Percentiles rank a stretch among this genome's conserved stretches.
These are phyloP conservation scores for Canis aureus DNA, from an alignment of 2,113 vertebrate genomes.

Conservation along the genomic window DNA sequence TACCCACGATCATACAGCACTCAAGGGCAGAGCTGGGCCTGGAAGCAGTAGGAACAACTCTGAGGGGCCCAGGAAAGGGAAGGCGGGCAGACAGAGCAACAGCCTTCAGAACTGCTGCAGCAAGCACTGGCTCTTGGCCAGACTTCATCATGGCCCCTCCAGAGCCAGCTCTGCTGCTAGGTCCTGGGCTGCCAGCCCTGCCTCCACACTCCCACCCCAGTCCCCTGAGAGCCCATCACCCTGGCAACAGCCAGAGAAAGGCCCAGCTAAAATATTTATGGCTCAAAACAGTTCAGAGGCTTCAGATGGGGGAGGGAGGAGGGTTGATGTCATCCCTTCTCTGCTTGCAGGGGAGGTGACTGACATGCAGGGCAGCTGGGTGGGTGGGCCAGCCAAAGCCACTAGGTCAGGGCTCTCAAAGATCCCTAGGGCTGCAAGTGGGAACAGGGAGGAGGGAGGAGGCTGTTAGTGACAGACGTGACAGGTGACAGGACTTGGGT, in stretches of 20 bases:
- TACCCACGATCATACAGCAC: background rate
- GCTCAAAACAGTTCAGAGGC: slow-evolving; percentile 67
- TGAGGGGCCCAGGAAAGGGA: background rate
- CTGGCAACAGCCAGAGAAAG: slow-evolving; percentile 75
- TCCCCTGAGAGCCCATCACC: slow-evolving; percentile 70
- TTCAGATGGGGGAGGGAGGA: background rate
- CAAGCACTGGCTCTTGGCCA: slow-evolving; percentile 15
- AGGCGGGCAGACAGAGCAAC: background rate
- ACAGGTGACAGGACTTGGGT: background rate
- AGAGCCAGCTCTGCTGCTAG: background rate
- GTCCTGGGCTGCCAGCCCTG: background rate
- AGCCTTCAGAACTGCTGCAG: background rate
- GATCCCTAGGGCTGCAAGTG: background rate
- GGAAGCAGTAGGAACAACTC: background rate
- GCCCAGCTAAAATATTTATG: slow-evolving; percentile 81
- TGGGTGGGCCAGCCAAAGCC: background rate
- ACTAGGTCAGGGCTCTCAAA: background rate
- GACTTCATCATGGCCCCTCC: background rate
- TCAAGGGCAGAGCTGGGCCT: background rate
- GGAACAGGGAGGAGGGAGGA: background rate
- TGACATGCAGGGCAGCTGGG: slow-evolving; percentile 45
- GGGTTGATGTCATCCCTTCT: slow-evolving; percentile 65
- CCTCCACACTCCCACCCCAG: slow-evolving; percentile 18
- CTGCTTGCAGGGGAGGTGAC: slow-evolving; percentile 58
- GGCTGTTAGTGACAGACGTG: background rate